These are phyloP conservation scores for Clarias fuscus DNA, from an alignment of 2,797 vertebrate species.

Conservation along the genomic window DNA sequence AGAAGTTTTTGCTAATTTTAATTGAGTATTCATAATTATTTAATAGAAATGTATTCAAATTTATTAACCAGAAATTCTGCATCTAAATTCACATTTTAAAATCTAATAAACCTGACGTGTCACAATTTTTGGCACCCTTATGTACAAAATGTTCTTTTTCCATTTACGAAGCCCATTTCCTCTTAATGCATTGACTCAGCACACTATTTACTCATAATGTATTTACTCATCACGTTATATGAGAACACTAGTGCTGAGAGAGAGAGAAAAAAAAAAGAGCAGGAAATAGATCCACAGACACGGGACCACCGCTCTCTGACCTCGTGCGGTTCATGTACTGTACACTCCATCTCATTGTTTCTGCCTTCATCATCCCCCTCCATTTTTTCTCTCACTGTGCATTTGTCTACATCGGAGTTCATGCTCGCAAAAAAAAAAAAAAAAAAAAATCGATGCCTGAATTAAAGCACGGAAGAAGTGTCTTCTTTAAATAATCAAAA, in stretches of 20 bases:
- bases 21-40: not conserved
- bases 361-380: not conserved
- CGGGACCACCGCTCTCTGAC: not conserved
- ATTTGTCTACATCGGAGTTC: not conserved
- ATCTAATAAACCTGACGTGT: no score
- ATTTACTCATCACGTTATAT: not conserved
- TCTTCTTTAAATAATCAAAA: constrained; percentile 35
- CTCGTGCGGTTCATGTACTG: not conserved
- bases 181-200: not conserved
- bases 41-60: not conserved
- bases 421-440: constrained; percentile 27
- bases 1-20: not conserved
- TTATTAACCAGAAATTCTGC: not conserved
- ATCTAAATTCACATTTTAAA: not conserved
- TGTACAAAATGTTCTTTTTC: not conserved
- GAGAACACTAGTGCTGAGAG: not conserved
- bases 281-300: not conserved
- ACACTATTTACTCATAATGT: not conserved
- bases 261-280: not conserved
- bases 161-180: not conserved
- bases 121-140: not conserved
- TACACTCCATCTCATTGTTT: not conserved
- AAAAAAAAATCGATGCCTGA: constrained; percentile 30
- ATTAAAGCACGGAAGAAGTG: constrained; percentile 34
- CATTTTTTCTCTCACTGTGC: not conserved